phyloP scores from a whole-genome alignment of 2,888 invertebrate species.

The Nemoura dubitans region DNA sequence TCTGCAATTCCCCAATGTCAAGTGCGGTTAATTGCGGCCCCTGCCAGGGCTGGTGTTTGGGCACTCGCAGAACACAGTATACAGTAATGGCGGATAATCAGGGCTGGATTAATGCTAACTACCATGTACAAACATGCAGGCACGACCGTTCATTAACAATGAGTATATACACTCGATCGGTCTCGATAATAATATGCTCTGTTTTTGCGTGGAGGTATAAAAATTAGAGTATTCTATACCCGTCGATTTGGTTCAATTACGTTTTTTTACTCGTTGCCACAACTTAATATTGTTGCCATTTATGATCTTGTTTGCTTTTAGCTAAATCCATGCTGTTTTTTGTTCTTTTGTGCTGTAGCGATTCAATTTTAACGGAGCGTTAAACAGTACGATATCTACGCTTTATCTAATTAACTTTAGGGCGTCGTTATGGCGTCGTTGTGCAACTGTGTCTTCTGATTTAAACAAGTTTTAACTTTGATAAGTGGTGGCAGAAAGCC shows the following conservation, averaged over 20 bases:
- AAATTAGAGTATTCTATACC: neutral
- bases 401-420: neutral
- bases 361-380: neutral
- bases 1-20: neutral
- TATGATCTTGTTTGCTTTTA: neutral
- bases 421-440: neutral
- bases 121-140: slow-evolving; percentile 1
- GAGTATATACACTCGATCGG: neutral
- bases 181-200: neutral
- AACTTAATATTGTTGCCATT: neutral
- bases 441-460: neutral
- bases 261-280: neutral
- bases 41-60: neutral
- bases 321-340: neutral
- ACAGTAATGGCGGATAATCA: slow-evolving; percentile 22
- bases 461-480: neutral
- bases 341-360: neutral
- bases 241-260: neutral
- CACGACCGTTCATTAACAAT: slow-evolving; percentile 17
- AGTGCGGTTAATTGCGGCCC: neutral
- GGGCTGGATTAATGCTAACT: slow-evolving; percentile 31
- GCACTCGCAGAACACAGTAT: neutral
- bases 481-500: neutral
- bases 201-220: neutral
- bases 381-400: neutral